phyloP scores from a whole-genome alignment of 1,140 invertebrate species.

The Lamellibrachia luymesi region DNA sequence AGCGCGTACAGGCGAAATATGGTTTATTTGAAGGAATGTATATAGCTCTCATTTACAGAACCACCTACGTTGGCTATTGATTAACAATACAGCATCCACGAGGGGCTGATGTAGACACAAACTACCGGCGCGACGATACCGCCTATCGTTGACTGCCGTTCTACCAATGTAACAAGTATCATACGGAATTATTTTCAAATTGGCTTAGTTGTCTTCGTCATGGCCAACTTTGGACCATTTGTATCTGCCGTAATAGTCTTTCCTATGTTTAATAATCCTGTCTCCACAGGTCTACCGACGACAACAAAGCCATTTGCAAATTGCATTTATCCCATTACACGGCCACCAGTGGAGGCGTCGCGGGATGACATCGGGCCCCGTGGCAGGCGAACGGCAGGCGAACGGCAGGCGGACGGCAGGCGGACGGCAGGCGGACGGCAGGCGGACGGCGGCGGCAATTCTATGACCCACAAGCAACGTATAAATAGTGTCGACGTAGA shows the following conservation, averaged over 20 bases:
- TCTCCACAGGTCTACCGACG: background rate
- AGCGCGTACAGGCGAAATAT: background rate
- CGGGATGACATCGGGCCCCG: background rate
- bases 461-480: background rate
- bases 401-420: no score
- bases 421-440: no score
- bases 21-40: background rate
- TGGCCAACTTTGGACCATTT: background rate
- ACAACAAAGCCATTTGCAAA: background rate
- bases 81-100: background rate
- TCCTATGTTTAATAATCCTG: background rate
- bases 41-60: background rate
- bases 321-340: conserved; percentile 5
- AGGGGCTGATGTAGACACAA: background rate
- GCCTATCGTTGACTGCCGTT: background rate
- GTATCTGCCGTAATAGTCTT: background rate
- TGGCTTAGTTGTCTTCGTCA: background rate
- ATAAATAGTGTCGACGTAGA: background rate
- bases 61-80: background rate
- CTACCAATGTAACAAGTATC: background rate
- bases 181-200: background rate
- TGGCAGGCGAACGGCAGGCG: background rate
- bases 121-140: background rate
- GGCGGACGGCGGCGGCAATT: background rate
- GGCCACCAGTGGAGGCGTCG: background rate